Percentiles rank a stretch among this genome's conserved stretches.
phyloP scores from a whole-genome alignment of 2,797 vertebrate genomes.

The Lutjanus argentimaculatus region DNA sequence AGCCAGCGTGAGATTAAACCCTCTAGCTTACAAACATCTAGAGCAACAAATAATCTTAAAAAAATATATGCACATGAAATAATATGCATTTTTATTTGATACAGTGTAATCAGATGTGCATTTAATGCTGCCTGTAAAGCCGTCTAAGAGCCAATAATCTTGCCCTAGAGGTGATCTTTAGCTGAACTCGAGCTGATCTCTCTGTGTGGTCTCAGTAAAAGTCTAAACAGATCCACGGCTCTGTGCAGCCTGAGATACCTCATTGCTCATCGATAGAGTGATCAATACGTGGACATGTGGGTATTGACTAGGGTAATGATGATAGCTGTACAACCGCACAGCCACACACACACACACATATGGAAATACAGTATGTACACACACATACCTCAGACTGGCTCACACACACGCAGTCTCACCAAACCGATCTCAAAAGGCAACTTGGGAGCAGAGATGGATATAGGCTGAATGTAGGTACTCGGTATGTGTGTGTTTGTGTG shows the following conservation, averaged over 20 bases:
- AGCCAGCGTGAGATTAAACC: slow-evolving; percentile 43
- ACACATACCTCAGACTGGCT: slow-evolving; percentile 25
- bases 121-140: slow-evolving; percentile 69
- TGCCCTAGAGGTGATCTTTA: slow-evolving; percentile 77
- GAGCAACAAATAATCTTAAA: slow-evolving; percentile 42
- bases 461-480: slow-evolving; percentile 52
- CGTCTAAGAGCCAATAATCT: slow-evolving; percentile 75
- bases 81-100: slow-evolving; percentile 62
- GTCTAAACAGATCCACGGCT: slow-evolving; percentile 85
- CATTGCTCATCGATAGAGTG: slow-evolving; percentile 84
- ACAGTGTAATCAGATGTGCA: slow-evolving; percentile 63
- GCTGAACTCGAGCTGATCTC: slow-evolving; percentile 80
- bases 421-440: slow-evolving; percentile 58
- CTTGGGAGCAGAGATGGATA: slow-evolving; percentile 54
- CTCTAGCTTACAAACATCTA: slow-evolving; percentile 35
- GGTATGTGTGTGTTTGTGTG: slow-evolving; percentile 2
- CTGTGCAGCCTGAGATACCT: slow-evolving; percentile 82
- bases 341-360: slow-evolving; percentile 46
- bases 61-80: slow-evolving; percentile 1
- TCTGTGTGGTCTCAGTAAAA: slow-evolving; percentile 85
- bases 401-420: slow-evolving; percentile 18
- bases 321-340: slow-evolving; percentile 80
- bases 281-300: slow-evolving; percentile 88
- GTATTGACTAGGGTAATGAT: slow-evolving; percentile 88
- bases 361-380: slow-evolving; percentile 54